phyloP scores from a whole-genome alignment of 1,140 invertebrate species.

The Euschistus heros region DNA sequence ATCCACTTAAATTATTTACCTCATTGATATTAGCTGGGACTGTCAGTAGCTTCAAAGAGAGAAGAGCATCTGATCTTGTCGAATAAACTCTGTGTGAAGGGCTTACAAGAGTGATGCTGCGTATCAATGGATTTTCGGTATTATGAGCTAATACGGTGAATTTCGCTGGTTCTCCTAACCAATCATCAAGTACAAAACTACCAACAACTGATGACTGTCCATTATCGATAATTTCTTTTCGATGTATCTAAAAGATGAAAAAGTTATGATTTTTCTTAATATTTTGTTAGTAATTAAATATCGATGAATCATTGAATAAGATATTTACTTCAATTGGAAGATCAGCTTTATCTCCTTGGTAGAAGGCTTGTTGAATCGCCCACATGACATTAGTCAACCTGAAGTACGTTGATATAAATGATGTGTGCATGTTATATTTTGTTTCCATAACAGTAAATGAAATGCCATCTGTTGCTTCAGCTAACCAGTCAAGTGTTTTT shows the following conservation, averaged over 20 bases:
- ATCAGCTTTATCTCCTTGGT: conserved; percentile 39
- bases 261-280: too few species aligned
- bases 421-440: conserved; percentile 40
- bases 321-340: conserved; percentile 41
- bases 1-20: conserved; percentile 33
- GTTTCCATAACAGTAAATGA: conserved; percentile 41
- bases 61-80: conserved; percentile 36
- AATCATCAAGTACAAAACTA: conserved; percentile 39
- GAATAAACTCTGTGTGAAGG: conserved; percentile 38
- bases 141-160: conserved; percentile 41
- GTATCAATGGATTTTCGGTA: conserved; percentile 38
- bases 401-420: conserved; percentile 41
- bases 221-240: conserved; percentile 37
- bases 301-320: background rate
- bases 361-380: conserved; percentile 39
- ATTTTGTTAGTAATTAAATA: background rate
- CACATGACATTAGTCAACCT: conserved; percentile 41
- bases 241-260: conserved; percentile 34
- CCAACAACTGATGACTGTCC: conserved; percentile 38
- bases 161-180: conserved; percentile 38
- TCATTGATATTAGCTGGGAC: conserved; percentile 41
- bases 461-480: conserved; percentile 37
- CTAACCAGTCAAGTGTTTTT: conserved; percentile 37
- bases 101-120: conserved; percentile 37
- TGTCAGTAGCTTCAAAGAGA: conserved; percentile 41